These are phyloP conservation scores for Coenonympha arcania DNA, from an alignment of 2,888 invertebrate genomes.

Conservation along the genomic window DNA sequence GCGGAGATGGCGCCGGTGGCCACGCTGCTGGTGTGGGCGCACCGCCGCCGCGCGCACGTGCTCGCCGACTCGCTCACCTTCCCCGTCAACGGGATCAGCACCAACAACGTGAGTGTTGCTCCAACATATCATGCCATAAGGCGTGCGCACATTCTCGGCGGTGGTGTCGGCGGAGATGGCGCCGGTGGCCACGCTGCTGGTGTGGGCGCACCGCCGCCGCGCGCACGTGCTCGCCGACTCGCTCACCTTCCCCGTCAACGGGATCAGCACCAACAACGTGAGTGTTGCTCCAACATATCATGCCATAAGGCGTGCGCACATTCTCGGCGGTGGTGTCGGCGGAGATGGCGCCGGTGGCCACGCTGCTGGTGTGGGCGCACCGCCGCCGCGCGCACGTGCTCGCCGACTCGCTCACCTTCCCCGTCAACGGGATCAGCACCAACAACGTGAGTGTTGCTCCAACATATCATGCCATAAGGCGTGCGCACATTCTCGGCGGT, in stretches of 20 bases:
- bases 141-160: neutral
- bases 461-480: neutral
- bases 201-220: conserved; percentile 87
- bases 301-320: neutral
- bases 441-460: conserved; percentile 79
- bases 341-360: conserved; percentile 94
- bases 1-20: conserved; percentile 95
- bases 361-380: conserved; percentile 90
- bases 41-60: conserved; percentile 86
- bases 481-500: conserved; percentile 78
- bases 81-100: conserved; percentile 94
- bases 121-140: no score
- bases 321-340: conserved; percentile 87
- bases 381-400: conserved; percentile 87
- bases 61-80: conserved; percentile 96
- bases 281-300: conserved; percentile 22
- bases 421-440: conserved; percentile 94
- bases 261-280: conserved; percentile 92
- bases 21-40: conserved; percentile 90
- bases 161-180: conserved; percentile 90
- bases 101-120: conserved; percentile 80
- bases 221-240: conserved; percentile 93
- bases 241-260: conserved; percentile 95
- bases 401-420: conserved; percentile 94
- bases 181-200: conserved; percentile 90